phyloP scores from a whole-genome alignment of 2,113 vertebrate species.

The Calidris pygmaea region DNA sequence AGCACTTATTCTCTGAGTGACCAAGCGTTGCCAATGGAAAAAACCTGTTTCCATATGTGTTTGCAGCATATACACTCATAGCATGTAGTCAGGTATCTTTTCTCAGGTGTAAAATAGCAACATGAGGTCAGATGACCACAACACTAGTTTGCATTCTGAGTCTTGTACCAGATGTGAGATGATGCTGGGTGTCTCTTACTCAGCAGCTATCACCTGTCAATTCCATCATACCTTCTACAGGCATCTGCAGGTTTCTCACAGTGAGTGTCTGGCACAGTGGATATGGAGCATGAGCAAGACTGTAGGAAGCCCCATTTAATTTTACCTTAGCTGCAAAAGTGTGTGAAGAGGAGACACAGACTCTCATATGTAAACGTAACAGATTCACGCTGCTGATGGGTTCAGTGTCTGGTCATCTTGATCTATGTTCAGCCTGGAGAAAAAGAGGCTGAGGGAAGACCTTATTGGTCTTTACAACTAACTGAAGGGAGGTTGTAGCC shows the following conservation, averaged over 20 bases:
- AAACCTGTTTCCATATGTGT: background rate
- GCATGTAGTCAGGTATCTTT: background rate
- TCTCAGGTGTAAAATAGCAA: background rate
- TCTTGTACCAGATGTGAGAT: background rate
- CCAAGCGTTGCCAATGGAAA: background rate
- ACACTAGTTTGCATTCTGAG: background rate
- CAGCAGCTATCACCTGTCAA: background rate
- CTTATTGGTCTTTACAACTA: background rate
- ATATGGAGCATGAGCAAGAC: background rate
- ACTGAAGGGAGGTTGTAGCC: background rate
- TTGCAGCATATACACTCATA: background rate
- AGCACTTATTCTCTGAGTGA: background rate
- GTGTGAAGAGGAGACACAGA: background rate
- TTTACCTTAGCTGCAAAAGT: background rate
- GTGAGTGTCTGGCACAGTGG: background rate
- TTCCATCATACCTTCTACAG: accelerated
- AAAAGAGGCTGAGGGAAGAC: background rate
- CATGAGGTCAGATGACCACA: background rate
- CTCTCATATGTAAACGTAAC: background rate
- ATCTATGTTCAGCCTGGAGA: background rate
- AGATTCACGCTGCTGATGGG: background rate
- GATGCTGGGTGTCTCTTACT: background rate
- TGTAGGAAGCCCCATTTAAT: background rate
- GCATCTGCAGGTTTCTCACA: background rate
- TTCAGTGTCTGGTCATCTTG: background rate